Conservation (phyloP, 2,113 vertebrate species). For the Gavialis gangeticus region DNA sequence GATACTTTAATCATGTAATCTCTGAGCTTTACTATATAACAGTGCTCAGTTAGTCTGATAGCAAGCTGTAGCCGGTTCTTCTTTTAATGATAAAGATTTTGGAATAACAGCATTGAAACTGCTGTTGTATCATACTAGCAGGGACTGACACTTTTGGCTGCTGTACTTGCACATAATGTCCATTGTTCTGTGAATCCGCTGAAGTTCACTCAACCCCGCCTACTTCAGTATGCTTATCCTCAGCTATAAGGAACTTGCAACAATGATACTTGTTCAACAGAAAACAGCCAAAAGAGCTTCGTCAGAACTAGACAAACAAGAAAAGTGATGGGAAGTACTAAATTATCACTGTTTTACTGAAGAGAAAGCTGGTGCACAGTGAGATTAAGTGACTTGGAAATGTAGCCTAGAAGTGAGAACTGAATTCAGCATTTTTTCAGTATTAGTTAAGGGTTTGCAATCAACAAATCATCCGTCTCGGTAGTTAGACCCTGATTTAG, state of each 20-base stretch:
- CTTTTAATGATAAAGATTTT: constrained; percentile 1
- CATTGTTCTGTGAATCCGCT: too few species aligned
- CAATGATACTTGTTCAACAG: too few species aligned
- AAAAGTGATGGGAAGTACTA: neutral
- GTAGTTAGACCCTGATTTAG: too few species aligned
- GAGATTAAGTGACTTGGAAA: neutral
- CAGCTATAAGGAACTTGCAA: too few species aligned
- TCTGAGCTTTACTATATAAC: neutral
- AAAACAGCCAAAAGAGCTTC: neutral
- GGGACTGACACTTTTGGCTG: neutral
- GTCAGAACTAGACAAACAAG: neutral
- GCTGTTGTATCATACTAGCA: neutral
- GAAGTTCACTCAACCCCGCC: too few species aligned
- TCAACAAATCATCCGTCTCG: neutral
- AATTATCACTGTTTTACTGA: neutral
- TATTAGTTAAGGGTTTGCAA: neutral
- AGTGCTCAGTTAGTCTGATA: constrained; percentile 1
- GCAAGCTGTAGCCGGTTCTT: neutral
- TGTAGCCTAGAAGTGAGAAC: neutral
- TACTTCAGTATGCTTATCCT: too few species aligned
- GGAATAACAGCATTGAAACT: neutral
- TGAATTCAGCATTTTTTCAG: neutral
- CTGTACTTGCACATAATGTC: neutral
- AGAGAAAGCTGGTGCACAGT: neutral
- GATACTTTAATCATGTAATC: neutral